These are phyloP conservation scores for Platyura marginata DNA, from an alignment of 1,140 invertebrate genomes.

Conservation along the genomic window DNA sequence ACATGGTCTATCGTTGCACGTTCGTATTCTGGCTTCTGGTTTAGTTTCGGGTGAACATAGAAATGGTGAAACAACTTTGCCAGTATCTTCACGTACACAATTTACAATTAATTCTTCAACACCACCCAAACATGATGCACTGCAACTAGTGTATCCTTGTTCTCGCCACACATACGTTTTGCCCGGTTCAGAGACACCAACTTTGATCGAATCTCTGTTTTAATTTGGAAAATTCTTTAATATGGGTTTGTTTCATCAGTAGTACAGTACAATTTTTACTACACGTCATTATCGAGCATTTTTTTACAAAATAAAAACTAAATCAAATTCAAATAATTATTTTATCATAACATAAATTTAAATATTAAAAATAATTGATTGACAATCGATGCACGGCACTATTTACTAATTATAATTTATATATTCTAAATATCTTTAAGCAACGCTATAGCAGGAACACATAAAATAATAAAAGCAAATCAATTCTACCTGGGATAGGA, in stretches of 20 bases:
- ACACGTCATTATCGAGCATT: too few relatives aligned
- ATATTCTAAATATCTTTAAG: too few relatives aligned
- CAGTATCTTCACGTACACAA: slow-evolving; percentile 71
- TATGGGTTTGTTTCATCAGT: too few relatives aligned
- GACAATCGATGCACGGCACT: too few relatives aligned
- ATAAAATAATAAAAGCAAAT: not conserved
- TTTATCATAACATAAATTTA: too few relatives aligned
- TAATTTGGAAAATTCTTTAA: too few relatives aligned
- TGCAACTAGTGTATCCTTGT: slow-evolving; percentile 75
- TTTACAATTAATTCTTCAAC: slow-evolving; percentile 78
- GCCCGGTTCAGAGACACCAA: slow-evolving; percentile 31
- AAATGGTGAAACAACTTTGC: slow-evolving; percentile 64
- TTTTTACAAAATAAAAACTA: too few relatives aligned
- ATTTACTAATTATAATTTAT: too few relatives aligned
- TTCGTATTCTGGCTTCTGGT: slow-evolving; percentile 73
- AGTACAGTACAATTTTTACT: too few relatives aligned
- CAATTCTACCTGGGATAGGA: slow-evolving; percentile 29
- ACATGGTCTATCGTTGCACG: slow-evolving; percentile 86
- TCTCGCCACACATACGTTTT: slow-evolving; percentile 69
- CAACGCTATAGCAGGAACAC: too few relatives aligned
- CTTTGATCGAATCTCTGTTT: slow-evolving; percentile 29
- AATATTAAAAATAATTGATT: too few relatives aligned
- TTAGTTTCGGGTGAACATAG: slow-evolving; percentile 65
- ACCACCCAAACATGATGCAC: slow-evolving; percentile 83
- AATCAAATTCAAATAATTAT: too few relatives aligned